Evolutionary conservation across 1,140 invertebrate species (phyloP).

Genomic region (Sarcophaga bullata): DNA sequence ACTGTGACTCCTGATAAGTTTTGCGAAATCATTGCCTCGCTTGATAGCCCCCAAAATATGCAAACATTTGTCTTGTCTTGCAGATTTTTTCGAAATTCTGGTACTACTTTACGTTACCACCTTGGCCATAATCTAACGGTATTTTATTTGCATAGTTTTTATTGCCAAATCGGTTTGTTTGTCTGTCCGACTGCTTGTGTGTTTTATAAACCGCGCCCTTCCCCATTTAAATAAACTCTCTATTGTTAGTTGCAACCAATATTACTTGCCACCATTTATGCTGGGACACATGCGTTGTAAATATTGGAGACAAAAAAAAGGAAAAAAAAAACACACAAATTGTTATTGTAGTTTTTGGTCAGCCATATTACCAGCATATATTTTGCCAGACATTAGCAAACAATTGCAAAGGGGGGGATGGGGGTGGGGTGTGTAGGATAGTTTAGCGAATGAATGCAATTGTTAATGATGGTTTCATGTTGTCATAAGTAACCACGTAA

Average conservation of each 20-base stretch:
- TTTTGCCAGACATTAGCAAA: conserved; percentile 35
- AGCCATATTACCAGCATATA: conserved; percentile 38
- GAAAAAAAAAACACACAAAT: neutral
- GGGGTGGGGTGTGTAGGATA: neutral
- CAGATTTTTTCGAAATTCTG: too few relatives aligned
- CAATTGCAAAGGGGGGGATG: neutral
- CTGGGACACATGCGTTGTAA: conserved; percentile 11
- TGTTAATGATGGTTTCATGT: conserved; percentile 34
- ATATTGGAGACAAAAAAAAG: neutral
- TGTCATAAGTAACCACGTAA: conserved; percentile 27
- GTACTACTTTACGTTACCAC: too few relatives aligned
- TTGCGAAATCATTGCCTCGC: too few relatives aligned
- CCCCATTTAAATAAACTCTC: neutral
- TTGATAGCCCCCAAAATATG: too few relatives aligned
- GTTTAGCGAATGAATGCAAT: conserved; percentile 27
- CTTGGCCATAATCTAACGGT: too few relatives aligned
- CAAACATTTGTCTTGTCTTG: too few relatives aligned
- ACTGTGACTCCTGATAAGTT: too few relatives aligned
- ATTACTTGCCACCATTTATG: conserved; percentile 5
- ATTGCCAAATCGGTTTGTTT: too few relatives aligned
- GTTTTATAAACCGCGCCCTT: neutral
- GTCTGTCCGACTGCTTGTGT: neutral
- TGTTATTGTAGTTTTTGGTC: conserved; percentile 39
- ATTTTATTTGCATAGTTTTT: too few relatives aligned
- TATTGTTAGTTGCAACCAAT: neutral